Base-by-base conservation (phyloP, 2,113 vertebrate species). In the Ptychochromis oligacanthus region DNA sequence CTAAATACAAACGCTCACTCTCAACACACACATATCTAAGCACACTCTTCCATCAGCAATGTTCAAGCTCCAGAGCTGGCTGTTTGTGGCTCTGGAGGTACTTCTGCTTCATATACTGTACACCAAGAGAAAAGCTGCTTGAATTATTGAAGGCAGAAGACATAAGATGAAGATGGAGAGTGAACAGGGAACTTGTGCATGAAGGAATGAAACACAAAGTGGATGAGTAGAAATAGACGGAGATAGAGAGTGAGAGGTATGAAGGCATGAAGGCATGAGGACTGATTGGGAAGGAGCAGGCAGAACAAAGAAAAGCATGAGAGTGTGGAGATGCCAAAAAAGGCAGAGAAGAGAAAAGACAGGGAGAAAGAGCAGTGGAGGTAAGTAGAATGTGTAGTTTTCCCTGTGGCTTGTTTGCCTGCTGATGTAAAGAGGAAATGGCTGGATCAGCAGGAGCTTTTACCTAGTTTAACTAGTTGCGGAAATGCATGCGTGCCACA, bases 101-200 rank as follows among this genome's bases (percentile, higher is more conserved):
- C 56, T 77, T 43, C 72, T 62, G 52, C 65, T 84, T 85, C 78
- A 76, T 81, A 62, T 36, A 80, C 62, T 74, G 64, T 70, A 81
- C 57, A 70, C 57, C 55, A 52, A 75, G 79, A 92, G 85, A 90
- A 87, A 90, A 80, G 84, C 52, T 7, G 34, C 60, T 36, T 94
- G 90, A 93, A 94, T 93, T 92, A 92, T 92, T 92, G 83, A 94
- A 87, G 79, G 77, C 65, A 59, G 62, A 52, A 74, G 75, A 56
- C 84, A 28, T 67, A 43, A 79, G 72, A 83, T 57, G 72, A 38
- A 82, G 72, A 83, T 57, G 79, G 62, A 79, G 79, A 65, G 84
- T 4, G 81, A 88, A 80, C 58, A 24, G 67, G 54, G 70, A 88
- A 57, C 38, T 58, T 87, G 82, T 87, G 74, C 62, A 17, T 55